phyloP scores from a whole-genome alignment of 2,888 invertebrate species.

The Plebejus argus region DNA sequence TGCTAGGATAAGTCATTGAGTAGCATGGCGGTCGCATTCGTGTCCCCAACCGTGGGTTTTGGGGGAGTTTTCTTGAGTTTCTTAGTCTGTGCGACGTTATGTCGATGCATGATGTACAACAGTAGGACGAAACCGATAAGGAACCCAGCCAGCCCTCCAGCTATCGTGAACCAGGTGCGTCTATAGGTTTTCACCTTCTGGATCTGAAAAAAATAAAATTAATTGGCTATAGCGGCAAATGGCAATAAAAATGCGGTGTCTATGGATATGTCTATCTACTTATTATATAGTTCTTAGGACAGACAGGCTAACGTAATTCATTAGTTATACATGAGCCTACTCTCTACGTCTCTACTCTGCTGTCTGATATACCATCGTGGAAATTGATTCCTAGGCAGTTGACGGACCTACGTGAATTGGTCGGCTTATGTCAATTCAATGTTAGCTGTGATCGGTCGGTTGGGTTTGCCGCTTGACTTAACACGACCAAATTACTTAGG shows the following conservation, averaged over 20 bases:
- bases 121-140: slow-evolving; percentile 71
- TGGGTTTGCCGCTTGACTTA: too few relatives aligned
- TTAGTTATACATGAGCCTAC: too few relatives aligned
- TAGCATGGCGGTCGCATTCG: slow-evolving; percentile 57
- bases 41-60: slow-evolving; percentile 55
- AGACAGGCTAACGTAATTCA: too few relatives aligned
- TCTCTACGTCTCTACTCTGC: too few relatives aligned
- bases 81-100: slow-evolving; percentile 71
- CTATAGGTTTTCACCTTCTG: slow-evolving; percentile 57
- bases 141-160: slow-evolving; percentile 70
- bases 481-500: too few relatives aligned
- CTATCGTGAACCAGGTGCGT: slow-evolving; percentile 72
- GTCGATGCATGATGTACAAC: slow-evolving; percentile 72
- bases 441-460: too few relatives aligned
- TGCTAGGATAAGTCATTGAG: slow-evolving; percentile 53
- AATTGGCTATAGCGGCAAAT: not conserved
- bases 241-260: not conserved
- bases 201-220: slow-evolving; percentile 53
- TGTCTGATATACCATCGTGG: too few relatives aligned
- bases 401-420: too few relatives aligned
- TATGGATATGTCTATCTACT: too few relatives aligned
- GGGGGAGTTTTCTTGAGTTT: slow-evolving; percentile 40
- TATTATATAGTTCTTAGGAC: too few relatives aligned
- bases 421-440: too few relatives aligned
- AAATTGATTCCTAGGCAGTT: too few relatives aligned